Evolutionary conservation across 2,797 vertebrate genomes (phyloP).

Genomic region (Acanthurus lineatus): DNA sequence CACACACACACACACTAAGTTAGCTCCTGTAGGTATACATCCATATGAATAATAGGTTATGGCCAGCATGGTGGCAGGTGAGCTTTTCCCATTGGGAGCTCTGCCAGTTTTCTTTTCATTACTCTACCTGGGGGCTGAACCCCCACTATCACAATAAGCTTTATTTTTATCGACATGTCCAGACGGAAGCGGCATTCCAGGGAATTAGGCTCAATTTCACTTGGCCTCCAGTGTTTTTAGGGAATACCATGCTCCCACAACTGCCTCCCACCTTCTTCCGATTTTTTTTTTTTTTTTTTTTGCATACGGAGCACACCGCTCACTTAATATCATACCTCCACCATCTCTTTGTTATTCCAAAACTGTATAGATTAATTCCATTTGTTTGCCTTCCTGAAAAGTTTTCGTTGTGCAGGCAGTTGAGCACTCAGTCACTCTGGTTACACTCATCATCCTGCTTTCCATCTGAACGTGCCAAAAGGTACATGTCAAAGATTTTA

Average conservation of each 20-base stretch:
- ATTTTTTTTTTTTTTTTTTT: neutral
- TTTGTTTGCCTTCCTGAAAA: slow-evolving; percentile 47
- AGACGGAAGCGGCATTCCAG: slow-evolving; percentile 85
- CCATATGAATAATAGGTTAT: slow-evolving; percentile 38
- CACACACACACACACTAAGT: slow-evolving; percentile 20
- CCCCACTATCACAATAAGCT: slow-evolving; percentile 84
- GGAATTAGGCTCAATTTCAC: slow-evolving; percentile 87
- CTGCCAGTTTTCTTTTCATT: slow-evolving; percentile 84
- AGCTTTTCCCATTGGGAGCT: slow-evolving; percentile 72
- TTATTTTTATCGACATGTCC: slow-evolving; percentile 84
- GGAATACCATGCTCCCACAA: slow-evolving; percentile 71
- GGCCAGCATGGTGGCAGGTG: slow-evolving; percentile 64
- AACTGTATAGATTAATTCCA: slow-evolving; percentile 39
- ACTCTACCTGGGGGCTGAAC: slow-evolving; percentile 76
- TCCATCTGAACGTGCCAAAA: slow-evolving; percentile 53
- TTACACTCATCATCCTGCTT: slow-evolving; percentile 43
- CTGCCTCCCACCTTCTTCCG: slow-evolving; percentile 10
- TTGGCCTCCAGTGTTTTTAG: slow-evolving; percentile 83
- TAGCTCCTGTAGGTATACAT: slow-evolving; percentile 43
- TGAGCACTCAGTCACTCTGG: slow-evolving; percentile 26
- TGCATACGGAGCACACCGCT: slow-evolving; percentile 45
- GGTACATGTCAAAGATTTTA: slow-evolving; percentile 43
- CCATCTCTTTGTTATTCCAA: slow-evolving; percentile 55
- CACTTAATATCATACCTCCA: slow-evolving; percentile 45
- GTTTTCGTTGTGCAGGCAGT: slow-evolving; percentile 27